Conservation (phyloP, 2,888 invertebrate species). For the Lasioglossum oenotherae region DNA sequence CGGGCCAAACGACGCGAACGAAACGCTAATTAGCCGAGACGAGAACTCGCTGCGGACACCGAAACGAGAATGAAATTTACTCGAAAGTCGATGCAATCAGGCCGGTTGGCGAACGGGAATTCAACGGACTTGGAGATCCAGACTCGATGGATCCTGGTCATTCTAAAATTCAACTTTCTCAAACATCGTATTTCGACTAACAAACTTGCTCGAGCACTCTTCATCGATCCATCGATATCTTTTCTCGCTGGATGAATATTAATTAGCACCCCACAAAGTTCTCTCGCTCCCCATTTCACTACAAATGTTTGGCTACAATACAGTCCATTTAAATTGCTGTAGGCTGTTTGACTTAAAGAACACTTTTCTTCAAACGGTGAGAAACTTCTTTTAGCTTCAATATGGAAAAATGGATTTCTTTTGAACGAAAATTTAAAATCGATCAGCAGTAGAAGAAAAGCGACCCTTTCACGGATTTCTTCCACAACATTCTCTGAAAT, state of each 20-base stretch:
- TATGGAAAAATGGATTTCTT: too few relatives aligned
- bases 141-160: neutral
- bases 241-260: neutral
- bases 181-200: neutral
- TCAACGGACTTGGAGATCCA: neutral
- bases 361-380: neutral
- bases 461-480: neutral
- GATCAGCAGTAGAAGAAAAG: neutral
- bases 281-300: neutral
- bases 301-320: neutral
- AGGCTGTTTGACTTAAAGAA: neutral
- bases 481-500: neutral
- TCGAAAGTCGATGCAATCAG: constrained; percentile 7
- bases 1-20: constrained; percentile 36
- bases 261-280: neutral
- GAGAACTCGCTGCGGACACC: constrained; percentile 18
- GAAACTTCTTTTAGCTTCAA: neutral
- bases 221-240: neutral
- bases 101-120: constrained; percentile 4
- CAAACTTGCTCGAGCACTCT: neutral
- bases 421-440: neutral
- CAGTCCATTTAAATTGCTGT: neutral
- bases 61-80: constrained; percentile 51
- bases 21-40: constrained; percentile 40
- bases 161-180: neutral